Base-by-base conservation (phyloP, 2,797 vertebrate species). In the Melanotaenia nigrans region DNA sequence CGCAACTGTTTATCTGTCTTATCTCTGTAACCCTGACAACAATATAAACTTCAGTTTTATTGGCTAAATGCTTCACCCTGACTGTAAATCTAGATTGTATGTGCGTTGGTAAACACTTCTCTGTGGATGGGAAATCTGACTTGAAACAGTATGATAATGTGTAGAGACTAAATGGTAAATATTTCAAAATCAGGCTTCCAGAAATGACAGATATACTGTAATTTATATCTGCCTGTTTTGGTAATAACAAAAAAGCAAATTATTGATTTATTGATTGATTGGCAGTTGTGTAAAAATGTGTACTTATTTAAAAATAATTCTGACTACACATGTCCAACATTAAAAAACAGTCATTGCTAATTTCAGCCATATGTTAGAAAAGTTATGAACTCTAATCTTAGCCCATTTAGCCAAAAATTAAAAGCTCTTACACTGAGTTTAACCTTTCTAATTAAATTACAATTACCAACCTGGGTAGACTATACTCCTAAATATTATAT, bases 21-120 rank as follows among this genome's bases (percentile, higher is more conserved):
- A 88, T 90, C 87, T 66, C 59, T 40, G 82, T 90, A 76, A 32
- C 87, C 83, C 80, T 80, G 83, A 81, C 84, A 71, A 80, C 85
- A 85, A 71, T 66, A 85, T 84, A 87, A 90, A 92, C 80, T 54
- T 25, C 20, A 45, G 69, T 73, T 88, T 84, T 87, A 87, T 67
- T 81, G 73, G 72, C 61, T 65, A 58, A 68, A 75, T 64, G 28
- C 71, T 66, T 69, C 68, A 67, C 56, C 65, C 61, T 20, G 49
- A 70, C 68, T 74, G 69, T 58, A 81, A 70, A 70, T 77, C 60
- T 45, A 42, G 60, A 68, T 30, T n/a, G 20, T 25, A 60, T 61
- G 61, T 79, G 61, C 20, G 9, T 38, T 16, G 13, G n/a, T 22
- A 59, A 64, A 64, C 33, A 57, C 56, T 47, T 74, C 22, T n/a